Percentiles rank a stretch among this genome's conserved stretches.
Evolutionary conservation across 1,140 invertebrate genomes (phyloP).

Genomic region (Chlorops oryzae): DNA sequence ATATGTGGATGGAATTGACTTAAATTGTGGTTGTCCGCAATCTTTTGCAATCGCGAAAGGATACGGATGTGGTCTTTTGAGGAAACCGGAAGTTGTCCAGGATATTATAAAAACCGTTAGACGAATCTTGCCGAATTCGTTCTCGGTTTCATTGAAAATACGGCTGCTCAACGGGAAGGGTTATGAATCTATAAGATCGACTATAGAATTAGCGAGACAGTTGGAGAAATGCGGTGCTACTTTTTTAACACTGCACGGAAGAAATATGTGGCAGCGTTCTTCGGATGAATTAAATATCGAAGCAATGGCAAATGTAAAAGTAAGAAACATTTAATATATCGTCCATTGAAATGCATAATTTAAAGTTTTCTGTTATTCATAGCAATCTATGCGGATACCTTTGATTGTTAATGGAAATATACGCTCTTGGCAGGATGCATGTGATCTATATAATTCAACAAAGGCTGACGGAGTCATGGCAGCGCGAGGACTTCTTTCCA

Average conservation of each 20-base stretch:
- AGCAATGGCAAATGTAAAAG: slow-evolving; percentile 66
- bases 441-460: slow-evolving; percentile 58
- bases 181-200: slow-evolving; percentile 35
- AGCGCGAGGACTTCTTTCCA: slow-evolving; percentile 80
- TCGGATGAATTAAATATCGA: slow-evolving; percentile 66
- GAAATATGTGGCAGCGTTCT: slow-evolving; percentile 74
- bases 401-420: slow-evolving; percentile 90
- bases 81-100: slow-evolving; percentile 74
- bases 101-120: slow-evolving; percentile 73
- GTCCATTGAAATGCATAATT: too few species aligned
- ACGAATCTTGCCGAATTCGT: slow-evolving; percentile 64
- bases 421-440: slow-evolving; percentile 64
- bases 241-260: slow-evolving; percentile 85
- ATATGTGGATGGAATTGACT: slow-evolving; percentile 80
- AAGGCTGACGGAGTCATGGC: slow-evolving; percentile 82
- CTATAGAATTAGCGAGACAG: slow-evolving; percentile 59
- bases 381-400: slow-evolving; percentile 65
- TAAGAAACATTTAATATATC: too few species aligned
- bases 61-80: slow-evolving; percentile 79
- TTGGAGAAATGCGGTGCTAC: slow-evolving; percentile 79
- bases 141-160: slow-evolving; percentile 90
- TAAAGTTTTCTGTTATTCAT: too few species aligned
- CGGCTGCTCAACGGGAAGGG: slow-evolving; percentile 58
- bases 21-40: slow-evolving; percentile 97
- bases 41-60: slow-evolving; percentile 88